Evolutionary conservation across 2,113 vertebrate genomes (phyloP).

Genomic region (Leucosticte australis): DNA sequence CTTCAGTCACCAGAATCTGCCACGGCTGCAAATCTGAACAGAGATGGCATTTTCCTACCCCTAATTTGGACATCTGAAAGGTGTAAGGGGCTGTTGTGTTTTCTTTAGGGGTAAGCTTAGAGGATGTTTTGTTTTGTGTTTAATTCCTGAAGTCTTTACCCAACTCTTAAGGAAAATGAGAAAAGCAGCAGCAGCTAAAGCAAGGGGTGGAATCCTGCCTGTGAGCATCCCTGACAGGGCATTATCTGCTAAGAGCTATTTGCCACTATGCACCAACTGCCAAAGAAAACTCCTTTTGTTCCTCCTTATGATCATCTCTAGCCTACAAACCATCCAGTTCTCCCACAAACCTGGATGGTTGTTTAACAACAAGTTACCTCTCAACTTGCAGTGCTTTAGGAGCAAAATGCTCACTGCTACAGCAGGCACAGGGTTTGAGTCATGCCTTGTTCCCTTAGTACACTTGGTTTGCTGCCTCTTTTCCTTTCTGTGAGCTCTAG

Average conservation of each 20-base stretch:
- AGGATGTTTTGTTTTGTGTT: not conserved
- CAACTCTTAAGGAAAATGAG: not conserved
- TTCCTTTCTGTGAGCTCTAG: constrained; percentile 37
- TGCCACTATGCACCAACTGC: constrained; percentile 46
- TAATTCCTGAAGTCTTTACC: not conserved
- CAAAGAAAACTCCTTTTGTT: constrained; percentile 72
- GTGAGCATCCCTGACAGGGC: not conserved
- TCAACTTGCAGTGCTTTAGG: not conserved
- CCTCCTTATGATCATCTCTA: constrained; percentile 61
- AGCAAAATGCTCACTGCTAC: constrained; percentile 3
- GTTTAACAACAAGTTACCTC: constrained; percentile 42
- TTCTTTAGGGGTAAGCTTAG: not conserved
- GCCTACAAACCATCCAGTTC: not conserved
- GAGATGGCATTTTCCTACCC: not conserved
- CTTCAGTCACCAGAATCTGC: not conserved
- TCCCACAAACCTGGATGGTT: not conserved
- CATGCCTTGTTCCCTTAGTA: not conserved
- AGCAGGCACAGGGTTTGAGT: constrained; percentile 47
- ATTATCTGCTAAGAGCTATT: not conserved
- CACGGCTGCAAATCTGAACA: not conserved
- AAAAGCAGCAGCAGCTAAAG: not conserved
- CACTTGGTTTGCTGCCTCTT: not conserved
- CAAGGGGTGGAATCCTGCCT: not conserved
- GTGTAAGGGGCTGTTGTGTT: not conserved
- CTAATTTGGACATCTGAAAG: not conserved